Evolutionary conservation across 2,888 invertebrate genomes (phyloP), one percentile per base, ranked within the genome.

Genomic region (Hartigia nigra): DNA sequence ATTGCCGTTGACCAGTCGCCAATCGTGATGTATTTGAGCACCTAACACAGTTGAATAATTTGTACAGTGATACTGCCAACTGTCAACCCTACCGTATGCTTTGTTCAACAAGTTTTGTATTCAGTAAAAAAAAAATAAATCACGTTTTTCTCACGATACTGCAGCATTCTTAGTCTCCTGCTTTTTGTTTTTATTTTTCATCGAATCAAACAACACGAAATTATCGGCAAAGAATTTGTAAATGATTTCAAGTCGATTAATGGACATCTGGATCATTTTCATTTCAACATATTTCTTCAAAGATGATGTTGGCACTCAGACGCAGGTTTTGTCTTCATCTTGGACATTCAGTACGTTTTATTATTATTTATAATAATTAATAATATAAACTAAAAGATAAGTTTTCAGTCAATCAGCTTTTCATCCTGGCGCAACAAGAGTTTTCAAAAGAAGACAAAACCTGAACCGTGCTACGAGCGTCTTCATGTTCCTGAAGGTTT

Each of bases 401-500:
- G 23, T 23, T 23, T 23, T 2, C 31, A 77, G 77, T 31, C 74
- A 31, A 35, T 77, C 3, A 77, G n/a, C 35, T 77, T 77, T 74
- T 32, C 35, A 4, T 14, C 34, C 31, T 77, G 74, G 74, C 31
- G 39, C 5, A 31, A 14, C 3, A 74, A 74, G 37, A 72, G 0
- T 72, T 31, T 72, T 5, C 32, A 31, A 12, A 74, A 35, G 14
- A 74, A 74, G 34, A n/a, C 31, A 4, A 69, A 31, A 5, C 0
- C 37, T 4, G 77, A 74, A 12, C 11, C 39, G 2, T 34, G 69
- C 31, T 35, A 55, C 4, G n/a, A 37, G 31, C 74, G 31, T 31
- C 76, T 82, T 70, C 74, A 78, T 31, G 77, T 84, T 69, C 78
- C 82, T 12, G 82, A 84, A 74, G 79, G 36, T 69, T 77, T 78